These are phyloP conservation scores for Oxycera nigricornis DNA, from an alignment of 2,888 invertebrate species.

Conservation along the genomic window DNA sequence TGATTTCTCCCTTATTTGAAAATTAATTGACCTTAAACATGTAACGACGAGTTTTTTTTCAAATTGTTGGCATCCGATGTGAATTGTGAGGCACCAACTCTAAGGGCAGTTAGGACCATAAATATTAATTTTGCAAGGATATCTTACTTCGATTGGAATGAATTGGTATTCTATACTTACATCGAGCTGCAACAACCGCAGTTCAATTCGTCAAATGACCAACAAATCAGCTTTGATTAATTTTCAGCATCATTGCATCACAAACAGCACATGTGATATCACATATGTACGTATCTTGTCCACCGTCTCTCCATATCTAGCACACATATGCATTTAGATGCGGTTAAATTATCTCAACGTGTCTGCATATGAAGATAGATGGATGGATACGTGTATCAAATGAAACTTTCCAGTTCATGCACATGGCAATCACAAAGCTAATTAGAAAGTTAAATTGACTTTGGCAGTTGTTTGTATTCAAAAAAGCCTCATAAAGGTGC, in stretches of 20 bases:
- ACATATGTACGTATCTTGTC: background rate
- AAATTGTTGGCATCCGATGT: too few relatives aligned
- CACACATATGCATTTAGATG: background rate
- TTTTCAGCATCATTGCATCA: background rate
- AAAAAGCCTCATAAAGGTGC: background rate
- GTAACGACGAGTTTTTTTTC: too few relatives aligned
- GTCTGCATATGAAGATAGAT: too few relatives aligned
- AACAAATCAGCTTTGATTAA: background rate
- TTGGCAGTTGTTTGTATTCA: slow-evolving; percentile 10
- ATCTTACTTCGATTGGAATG: too few relatives aligned
- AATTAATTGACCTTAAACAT: too few relatives aligned
- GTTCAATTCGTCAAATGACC: background rate
- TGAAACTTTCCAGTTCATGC: slow-evolving; percentile 35
- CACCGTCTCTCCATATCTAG: background rate
- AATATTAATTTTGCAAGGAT: too few relatives aligned
- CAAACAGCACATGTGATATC: background rate
- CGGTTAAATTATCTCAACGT: background rate
- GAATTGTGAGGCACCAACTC: too few relatives aligned
- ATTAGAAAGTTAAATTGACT: slow-evolving; percentile 38
- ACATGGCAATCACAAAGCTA: slow-evolving; percentile 33
- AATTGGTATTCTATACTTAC: too few relatives aligned
- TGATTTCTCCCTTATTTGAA: too few relatives aligned
- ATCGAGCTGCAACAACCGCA: too few relatives aligned
- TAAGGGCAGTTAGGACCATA: too few relatives aligned
- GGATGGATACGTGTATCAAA: slow-evolving; percentile 4